Evolutionary conservation across 2,797 vertebrate species (phyloP), one percentile per base, ranked within the genome.

Genomic region (Dromococcyx pavoninus): DNA sequence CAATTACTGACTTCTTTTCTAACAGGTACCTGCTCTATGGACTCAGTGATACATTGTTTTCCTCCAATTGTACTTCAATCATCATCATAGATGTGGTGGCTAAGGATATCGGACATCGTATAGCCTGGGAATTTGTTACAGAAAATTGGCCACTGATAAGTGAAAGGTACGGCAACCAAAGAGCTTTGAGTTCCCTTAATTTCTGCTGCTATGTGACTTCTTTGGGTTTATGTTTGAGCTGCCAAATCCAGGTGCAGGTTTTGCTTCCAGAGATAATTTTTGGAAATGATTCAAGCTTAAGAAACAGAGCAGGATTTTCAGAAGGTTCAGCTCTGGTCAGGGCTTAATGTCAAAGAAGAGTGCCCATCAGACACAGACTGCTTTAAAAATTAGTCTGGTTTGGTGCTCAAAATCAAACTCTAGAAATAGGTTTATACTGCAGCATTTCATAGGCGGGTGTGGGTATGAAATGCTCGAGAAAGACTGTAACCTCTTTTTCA

Each of bases 41-140:
- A 67, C 78, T 98, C 71, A 88, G 81, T 2, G 46, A 67, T 27
- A 69, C 64, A 19, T 85, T 83, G 16, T 71, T 90, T 62, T 58
- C 56, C 86, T 93, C 95, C 51, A 89, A 88, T 37, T 53, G 50
- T 71, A 93, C 94, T 65, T 86, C 94, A 48, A 2, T 81, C 11
- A 54, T 92, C 41, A 86, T 98, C 33, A 66, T 74, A 24, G 5
- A 60, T 17, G 96, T 98, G 44, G 41, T 86, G 35, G n/a, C 54
- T 30, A 96, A 96, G 62, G 97, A 98, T 80, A 91, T 96, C 85
- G 98, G 98, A 43, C 91, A 92, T 11, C 94, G 65, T 7, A 83
- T 98, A 16, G 97, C 94, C 69, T 98, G 97, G 96, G 97, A 97
- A 32, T 98, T 98, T 64, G 50, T 98, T 89, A 94, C 93, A 1